phyloP scores from a whole-genome alignment of 2,113 vertebrate species.

The Eudyptes chrysolophus region DNA sequence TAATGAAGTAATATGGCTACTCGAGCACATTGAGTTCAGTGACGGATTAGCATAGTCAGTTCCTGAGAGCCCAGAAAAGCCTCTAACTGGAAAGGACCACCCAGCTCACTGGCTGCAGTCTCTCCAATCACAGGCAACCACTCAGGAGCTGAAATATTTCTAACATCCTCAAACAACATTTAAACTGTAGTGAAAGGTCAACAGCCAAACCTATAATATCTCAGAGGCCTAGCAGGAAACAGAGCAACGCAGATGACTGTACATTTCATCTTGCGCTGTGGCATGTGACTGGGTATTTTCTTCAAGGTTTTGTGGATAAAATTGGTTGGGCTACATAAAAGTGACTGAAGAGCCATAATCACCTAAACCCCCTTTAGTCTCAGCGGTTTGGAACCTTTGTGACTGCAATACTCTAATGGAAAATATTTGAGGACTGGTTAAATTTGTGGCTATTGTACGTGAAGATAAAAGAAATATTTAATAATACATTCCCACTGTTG shows the following conservation, averaged over 20 bases:
- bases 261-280: neutral
- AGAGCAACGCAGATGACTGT: neutral
- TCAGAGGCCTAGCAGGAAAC: neutral
- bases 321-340: neutral
- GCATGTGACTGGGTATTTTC: neutral
- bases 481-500: conserved; percentile 46
- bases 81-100: neutral
- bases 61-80: neutral
- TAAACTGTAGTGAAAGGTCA: neutral
- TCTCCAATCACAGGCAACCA: neutral
- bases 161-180: neutral
- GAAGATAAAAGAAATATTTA: conserved; percentile 52
- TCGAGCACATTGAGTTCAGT: neutral
- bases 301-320: neutral
- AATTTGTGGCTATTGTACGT: conserved; percentile 7
- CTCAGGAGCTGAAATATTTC: neutral
- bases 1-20: neutral
- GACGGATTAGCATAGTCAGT: neutral
- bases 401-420: neutral
- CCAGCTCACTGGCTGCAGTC: neutral
- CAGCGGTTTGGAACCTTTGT: neutral
- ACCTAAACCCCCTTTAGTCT: neutral
- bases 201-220: neutral
- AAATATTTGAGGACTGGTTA: neutral
- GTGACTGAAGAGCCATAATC: neutral